A percentile compares a stretch with the other conserved stretches of the same genome.
phyloP scores from a whole-genome alignment of 2,888 invertebrate genomes.

The Hydrotaea diabolus region DNA sequence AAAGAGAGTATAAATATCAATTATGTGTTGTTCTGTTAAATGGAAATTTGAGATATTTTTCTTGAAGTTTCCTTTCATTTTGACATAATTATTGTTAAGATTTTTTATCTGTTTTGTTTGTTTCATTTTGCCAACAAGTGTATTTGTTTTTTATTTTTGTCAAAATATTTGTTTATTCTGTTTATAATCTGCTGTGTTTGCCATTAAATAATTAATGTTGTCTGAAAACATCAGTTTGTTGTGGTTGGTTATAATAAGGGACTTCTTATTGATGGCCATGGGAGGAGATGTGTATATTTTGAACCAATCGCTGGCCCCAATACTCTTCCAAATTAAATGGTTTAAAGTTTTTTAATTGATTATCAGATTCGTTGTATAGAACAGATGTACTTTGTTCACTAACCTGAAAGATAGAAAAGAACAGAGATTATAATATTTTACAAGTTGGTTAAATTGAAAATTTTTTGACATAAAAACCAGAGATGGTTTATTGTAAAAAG shows the following conservation, averaged over 20 bases:
- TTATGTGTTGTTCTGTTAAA: slow-evolving; percentile 48
- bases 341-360: slow-evolving; percentile 87
- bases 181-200: slow-evolving; percentile 52
- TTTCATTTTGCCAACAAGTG: slow-evolving; percentile 45
- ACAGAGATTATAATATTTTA: neutral
- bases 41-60: slow-evolving; percentile 38
- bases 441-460: too few species aligned
- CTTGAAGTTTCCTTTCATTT: slow-evolving; percentile 44
- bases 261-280: slow-evolving; percentile 74
- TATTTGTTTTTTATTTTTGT: slow-evolving; percentile 40
- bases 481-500: too few species aligned
- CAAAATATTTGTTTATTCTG: slow-evolving; percentile 46
- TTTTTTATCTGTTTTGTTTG: slow-evolving; percentile 44
- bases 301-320: slow-evolving; percentile 87
- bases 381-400: slow-evolving; percentile 83
- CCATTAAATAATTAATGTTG: slow-evolving; percentile 56
- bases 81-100: slow-evolving; percentile 54
- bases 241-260: slow-evolving; percentile 25
- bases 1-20: slow-evolving; percentile 48
- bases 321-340: slow-evolving; percentile 90
- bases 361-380: slow-evolving; percentile 79
- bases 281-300: slow-evolving; percentile 82
- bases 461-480: too few species aligned
- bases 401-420: slow-evolving; percentile 70
- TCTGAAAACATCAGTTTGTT: slow-evolving; percentile 46